Evolutionary conservation across 1,140 invertebrate species (phyloP), one percentile per base, ranked within the genome.

Genomic region (Dendrolimus kikuchii): DNA sequence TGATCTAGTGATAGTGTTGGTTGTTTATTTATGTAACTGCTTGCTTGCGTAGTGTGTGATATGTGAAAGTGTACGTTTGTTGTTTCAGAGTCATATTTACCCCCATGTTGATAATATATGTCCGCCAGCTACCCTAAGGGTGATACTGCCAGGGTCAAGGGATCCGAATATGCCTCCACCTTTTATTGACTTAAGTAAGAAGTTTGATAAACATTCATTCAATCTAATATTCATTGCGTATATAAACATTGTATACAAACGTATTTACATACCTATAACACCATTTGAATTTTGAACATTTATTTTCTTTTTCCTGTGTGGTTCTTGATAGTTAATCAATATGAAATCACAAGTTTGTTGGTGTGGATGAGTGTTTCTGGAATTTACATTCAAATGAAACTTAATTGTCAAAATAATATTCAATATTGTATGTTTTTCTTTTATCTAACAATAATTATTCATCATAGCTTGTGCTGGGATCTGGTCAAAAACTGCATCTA

Each of bases 1-100:
- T 55, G 72, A 71, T 46, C 44, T 57, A 10, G 47, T 53, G 49
- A 63, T 51, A 60, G 57, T 60, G 48, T 67, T 57, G 69, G 68
- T 70, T 75, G 68, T 81, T 82, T 82, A 78, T 81, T 81, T 82
- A 75, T 77, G 60, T 77, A 75, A 73, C 60, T 77, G 58, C 53
- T 64, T 68, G 61, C 60, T 64, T 68, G 61, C 60, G 60, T 62
- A 53, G 53, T 54, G 63, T 53, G 56, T n/a, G 47, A 64, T 71
- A 55, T 74, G 72, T 77, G 68, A 78, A 74, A 78, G 68, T 74
- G 36, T 51, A 8, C 60, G 60, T 66, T 52, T 56, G 63, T 66
- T 74, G 46, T 81, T 81, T 51, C 71, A 85, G 80, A 83, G 62
- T 56, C 71, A 23, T 23, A 23, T 23, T 23, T 23, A 77, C 53